Evolutionary conservation across 2,888 invertebrate species (phyloP).

Genomic region (Cantharis rustica): DNA sequence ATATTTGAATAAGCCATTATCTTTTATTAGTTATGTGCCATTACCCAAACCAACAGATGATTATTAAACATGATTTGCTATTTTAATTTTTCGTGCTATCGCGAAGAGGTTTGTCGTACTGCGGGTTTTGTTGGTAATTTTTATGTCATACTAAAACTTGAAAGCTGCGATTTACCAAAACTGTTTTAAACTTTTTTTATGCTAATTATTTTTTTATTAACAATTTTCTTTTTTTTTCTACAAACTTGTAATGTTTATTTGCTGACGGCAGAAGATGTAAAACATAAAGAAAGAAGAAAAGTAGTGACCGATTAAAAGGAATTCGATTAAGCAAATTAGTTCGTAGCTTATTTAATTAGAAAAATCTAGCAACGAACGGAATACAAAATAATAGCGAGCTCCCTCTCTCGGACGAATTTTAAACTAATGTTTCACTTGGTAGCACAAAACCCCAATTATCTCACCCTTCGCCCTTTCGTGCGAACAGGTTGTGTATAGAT

Average conservation of each 20-base stretch:
- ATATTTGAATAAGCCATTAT: conserved; percentile 39
- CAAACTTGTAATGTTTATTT: neutral
- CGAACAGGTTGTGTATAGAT: conserved; percentile 28
- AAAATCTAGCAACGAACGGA: conserved; percentile 9
- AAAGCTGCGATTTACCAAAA: neutral
- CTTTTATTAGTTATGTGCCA: conserved; percentile 53
- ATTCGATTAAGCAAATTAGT: neutral
- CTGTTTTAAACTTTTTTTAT: neutral
- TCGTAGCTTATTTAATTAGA: neutral
- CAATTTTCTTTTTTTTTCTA: neutral
- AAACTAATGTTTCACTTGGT: conserved; percentile 41
- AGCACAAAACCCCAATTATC: conserved; percentile 40
- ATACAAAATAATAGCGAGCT: conserved; percentile 23
- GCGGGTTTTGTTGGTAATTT: neutral
- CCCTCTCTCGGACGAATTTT: conserved; percentile 34
- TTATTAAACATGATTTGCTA: neutral
- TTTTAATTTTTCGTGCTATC: neutral
- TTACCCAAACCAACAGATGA: conserved; percentile 28
- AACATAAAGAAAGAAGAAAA: neutral
- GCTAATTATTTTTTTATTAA: neutral
- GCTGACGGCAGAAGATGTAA: neutral
- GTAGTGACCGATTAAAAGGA: neutral
- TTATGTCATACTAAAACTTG: neutral
- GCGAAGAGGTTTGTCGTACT: neutral
- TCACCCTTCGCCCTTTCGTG: conserved; percentile 33